These are phyloP conservation scores for Hemicordylus capensis DNA, from an alignment of 2,113 vertebrate species.

Conservation along the genomic window DNA sequence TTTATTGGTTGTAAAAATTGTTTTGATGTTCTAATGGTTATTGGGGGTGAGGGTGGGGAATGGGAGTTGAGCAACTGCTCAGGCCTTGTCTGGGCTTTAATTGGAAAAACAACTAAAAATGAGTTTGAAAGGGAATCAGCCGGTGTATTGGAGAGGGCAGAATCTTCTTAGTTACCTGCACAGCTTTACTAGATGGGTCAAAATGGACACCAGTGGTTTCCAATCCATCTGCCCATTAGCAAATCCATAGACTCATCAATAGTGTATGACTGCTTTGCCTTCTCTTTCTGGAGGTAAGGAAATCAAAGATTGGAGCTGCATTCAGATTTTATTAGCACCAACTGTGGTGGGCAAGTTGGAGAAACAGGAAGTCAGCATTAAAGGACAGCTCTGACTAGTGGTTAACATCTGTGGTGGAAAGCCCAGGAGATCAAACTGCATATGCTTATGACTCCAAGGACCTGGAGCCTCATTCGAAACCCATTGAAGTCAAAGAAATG, in stretches of 20 bases:
- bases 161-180: constrained; percentile 27
- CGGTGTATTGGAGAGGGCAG: constrained; percentile 30
- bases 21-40: constrained; percentile 74
- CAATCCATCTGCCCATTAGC: neutral
- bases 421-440: neutral
- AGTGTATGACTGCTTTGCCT: neutral
- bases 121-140: constrained; percentile 56
- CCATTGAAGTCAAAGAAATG: constrained; percentile 4
- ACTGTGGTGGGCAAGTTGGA: neutral
- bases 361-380: neutral
- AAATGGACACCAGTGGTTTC: neutral
- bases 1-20: constrained; percentile 67
- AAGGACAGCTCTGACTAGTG: neutral
- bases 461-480: neutral
- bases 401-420: neutral
- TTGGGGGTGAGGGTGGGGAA: constrained; percentile 47
- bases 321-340: neutral
- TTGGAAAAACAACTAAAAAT: constrained; percentile 61
- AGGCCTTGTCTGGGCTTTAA: constrained; percentile 63
- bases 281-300: neutral
- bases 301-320: neutral
- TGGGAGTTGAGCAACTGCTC: constrained; percentile 66
- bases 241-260: neutral
- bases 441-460: neutral
- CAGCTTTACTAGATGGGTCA: neutral